phyloP scores from a whole-genome alignment of 2,797 vertebrate species.

The Crenuchus spilurus region DNA sequence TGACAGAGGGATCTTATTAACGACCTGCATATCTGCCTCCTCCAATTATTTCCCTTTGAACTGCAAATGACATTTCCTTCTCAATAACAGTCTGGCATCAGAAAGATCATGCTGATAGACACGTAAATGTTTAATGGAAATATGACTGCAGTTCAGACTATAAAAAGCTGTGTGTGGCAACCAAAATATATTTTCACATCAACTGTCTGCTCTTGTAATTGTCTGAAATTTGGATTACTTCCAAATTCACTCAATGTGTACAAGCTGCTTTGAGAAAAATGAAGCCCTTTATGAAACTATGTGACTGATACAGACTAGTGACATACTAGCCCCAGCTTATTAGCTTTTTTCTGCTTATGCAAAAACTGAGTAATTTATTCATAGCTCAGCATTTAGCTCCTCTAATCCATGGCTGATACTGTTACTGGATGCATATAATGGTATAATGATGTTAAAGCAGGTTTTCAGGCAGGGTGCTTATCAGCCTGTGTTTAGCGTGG shows the following conservation, averaged over 20 bases:
- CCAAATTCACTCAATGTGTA: slow-evolving; percentile 23
- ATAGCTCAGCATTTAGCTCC: slow-evolving; percentile 58
- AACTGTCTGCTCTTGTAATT: slow-evolving; percentile 7
- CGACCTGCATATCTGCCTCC: slow-evolving; percentile 49
- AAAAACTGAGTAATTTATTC: slow-evolving; percentile 58
- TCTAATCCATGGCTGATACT: slow-evolving; percentile 55
- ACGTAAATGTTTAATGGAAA: slow-evolving; percentile 46
- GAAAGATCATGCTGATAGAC: slow-evolving; percentile 31
- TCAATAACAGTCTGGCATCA: slow-evolving; percentile 44
- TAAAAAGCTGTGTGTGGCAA: background rate
- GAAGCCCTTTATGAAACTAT: background rate
- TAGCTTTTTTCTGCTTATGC: slow-evolving; percentile 37
- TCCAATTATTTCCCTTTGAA: slow-evolving; percentile 61
- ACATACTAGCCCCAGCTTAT: slow-evolving; percentile 17
- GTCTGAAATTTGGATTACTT: slow-evolving; percentile 18
- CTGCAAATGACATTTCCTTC: slow-evolving; percentile 55
- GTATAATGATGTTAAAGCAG: slow-evolving; percentile 57
- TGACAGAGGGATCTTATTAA: slow-evolving; percentile 56
- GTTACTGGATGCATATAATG: slow-evolving; percentile 55
- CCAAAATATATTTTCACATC: background rate
- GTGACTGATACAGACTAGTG: background rate
- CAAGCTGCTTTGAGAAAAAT: slow-evolving; percentile 1
- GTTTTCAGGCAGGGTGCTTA: slow-evolving; percentile 63
- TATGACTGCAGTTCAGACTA: slow-evolving; percentile 29
- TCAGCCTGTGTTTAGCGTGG: slow-evolving; percentile 55